Evolutionary conservation across 30 jellyfish, hydroid and myxozoan genomes (phyloP).

Genomic region (Turritopsis rubra): DNA sequence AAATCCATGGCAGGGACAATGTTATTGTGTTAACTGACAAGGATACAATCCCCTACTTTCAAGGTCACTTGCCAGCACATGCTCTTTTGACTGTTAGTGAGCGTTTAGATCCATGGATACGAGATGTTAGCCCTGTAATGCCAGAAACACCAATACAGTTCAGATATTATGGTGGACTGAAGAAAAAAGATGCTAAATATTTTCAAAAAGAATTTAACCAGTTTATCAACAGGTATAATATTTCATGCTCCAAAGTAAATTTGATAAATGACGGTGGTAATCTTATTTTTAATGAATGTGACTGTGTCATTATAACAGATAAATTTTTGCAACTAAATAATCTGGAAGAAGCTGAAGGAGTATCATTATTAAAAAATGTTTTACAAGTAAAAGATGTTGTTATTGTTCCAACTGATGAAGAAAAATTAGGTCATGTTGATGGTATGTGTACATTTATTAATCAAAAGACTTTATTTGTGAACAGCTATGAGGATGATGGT

Average conservation of each 20-base stretch:
- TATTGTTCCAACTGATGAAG: conserved; percentile 19
- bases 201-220: conserved; percentile 12
- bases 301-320: conserved; percentile 8
- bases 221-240: neutral
- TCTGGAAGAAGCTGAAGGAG: neutral
- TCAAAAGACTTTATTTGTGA: conserved; percentile 4
- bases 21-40: conserved; percentile 12
- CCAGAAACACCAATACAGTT: conserved; percentile 5
- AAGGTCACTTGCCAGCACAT: neutral
- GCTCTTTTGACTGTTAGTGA: conserved; percentile 1
- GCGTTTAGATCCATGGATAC: conserved; percentile 20
- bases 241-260: neutral
- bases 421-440: conserved; percentile 17
- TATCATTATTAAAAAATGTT: neutral
- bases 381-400: conserved; percentile 11
- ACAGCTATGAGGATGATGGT: neutral
- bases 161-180: conserved; percentile 6
- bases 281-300: neutral
- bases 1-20: conserved; percentile 1
- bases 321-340: conserved; percentile 16
- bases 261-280: conserved; percentile 24
- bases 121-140: conserved; percentile 21
- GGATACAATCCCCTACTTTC: conserved; percentile 4
- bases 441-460: conserved; percentile 21
- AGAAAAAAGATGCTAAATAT: conserved; percentile 5